Evolutionary conservation across 2,113 vertebrate genomes (phyloP), one percentile per base, ranked within the genome.

Genomic region (Clarias macrocephalus): DNA sequence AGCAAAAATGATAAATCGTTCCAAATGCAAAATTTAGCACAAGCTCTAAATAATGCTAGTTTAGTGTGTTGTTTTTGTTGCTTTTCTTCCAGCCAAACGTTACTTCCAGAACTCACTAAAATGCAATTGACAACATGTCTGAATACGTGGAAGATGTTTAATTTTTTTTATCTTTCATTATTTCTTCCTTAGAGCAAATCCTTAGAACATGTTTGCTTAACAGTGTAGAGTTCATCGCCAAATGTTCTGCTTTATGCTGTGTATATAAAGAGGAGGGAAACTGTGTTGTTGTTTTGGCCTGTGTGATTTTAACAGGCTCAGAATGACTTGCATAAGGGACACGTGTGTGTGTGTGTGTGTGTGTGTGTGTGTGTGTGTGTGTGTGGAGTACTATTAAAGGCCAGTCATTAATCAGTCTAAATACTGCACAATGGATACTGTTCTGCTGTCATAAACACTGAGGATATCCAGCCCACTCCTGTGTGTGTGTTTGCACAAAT

Each of bases 341-440:
- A 30, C 57, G 73, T 75, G 70, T 82, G 80, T 88, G 82, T n/a
- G 30, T 75, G 42, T 65, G 37, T 59, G 75, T 75, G 72, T 82
- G 80, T 88, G 82, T n/a, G 33, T 75, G 42, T 66, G 37, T 59
- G 75, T 75, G 72, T 82, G 80, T 88, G 82, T n/a, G 33, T 75
- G 28, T 65, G 85, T 65, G 87, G 65, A 84, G 81, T 48, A 65
- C 85, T 82, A 75, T 82, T 85, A 82, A 88, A 88, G 70, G 25
- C 10, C 25, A 87, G 52, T 19, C 60, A 85, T 89, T 80, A 82
- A 85, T 87, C 85, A 82, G 76, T 81, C 15, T 68, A 87, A 52
- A 81, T 87, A 75, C 56, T 81, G 82, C 83, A 73, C 73, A 80
- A 63, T 89, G 57, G 66, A 86, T 75, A 77, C 76, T 86, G 81